Conservation (phyloP, 2,797 vertebrate species). For the Phylloscopus collybita region DNA sequence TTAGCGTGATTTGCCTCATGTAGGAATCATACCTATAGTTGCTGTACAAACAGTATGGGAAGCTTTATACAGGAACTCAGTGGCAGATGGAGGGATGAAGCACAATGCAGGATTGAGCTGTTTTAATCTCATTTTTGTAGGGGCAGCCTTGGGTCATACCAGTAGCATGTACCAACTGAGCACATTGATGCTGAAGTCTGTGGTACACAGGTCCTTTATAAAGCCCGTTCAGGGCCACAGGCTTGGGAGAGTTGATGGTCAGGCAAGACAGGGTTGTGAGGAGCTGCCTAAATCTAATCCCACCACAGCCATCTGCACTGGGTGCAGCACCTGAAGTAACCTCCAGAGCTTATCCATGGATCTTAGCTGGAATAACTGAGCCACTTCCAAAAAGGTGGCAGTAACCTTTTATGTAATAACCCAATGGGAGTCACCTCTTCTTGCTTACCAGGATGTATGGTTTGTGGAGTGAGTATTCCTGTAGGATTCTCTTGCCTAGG, state of each 20-base stretch:
- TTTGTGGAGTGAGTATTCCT: neutral
- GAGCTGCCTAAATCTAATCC: neutral
- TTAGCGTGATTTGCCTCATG: neutral
- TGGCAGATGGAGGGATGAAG: neutral
- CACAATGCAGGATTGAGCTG: neutral
- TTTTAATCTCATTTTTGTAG: neutral
- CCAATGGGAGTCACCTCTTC: neutral
- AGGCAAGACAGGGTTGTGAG: neutral
- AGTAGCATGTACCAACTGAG: neutral
- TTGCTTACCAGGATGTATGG: rapidly evolving
- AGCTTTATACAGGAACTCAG: neutral
- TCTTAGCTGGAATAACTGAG: neutral
- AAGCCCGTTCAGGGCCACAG: neutral
- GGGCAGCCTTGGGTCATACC: neutral
- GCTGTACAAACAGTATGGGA: neutral
- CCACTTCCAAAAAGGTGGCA: neutral
- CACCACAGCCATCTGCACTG: neutral
- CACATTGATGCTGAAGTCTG: neutral
- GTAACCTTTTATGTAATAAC: neutral
- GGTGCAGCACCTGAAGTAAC: neutral
- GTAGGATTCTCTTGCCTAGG: neutral
- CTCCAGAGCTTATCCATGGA: neutral
- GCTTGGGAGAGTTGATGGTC: neutral
- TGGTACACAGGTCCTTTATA: neutral
- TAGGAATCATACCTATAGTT: neutral